Evolutionary conservation across 2,797 vertebrate genomes (phyloP), one percentile per base, ranked within the genome.

Genomic region (Odontamblyopus rebecca): DNA sequence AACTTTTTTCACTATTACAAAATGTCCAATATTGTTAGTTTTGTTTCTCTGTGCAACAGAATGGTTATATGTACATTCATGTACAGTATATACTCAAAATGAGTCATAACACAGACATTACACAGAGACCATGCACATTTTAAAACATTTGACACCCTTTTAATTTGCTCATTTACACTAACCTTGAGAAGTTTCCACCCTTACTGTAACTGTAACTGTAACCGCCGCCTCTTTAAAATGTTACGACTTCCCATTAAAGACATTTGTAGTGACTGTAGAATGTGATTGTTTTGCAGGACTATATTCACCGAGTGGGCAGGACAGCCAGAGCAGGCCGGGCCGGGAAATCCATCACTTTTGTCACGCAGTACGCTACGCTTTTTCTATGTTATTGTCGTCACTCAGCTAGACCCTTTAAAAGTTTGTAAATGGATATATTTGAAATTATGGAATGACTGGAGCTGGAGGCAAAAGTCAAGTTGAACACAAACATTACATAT

Each of bases 311-410:
- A 84, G 98, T 99, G 8, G 97, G 98, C 2, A 92, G 97, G 73
- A 99, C 97, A 1, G 98, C 98, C 76, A 93, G 97, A 93, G 98
- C 98, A 7, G 98, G 98, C 1, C 95, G 97, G 3, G 95, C 98
- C 19, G 98, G 98, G 71, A 99, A 97, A 78, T 96, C 97, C 67
- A 97, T 99, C 85, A 99, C 97, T 0, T 99, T 99, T 83, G 96
- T 99, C 69, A 97, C 97, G 30, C 97, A 99, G 97, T 99, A 57
- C 8, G 54, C 1, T 23, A 26, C 23, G 1, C 1, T 23, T 57
- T 57, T n/a, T 8, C n/a, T 54, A 9, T 15, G 23, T 57, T 57
- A 4, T 62, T 62, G 19, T 62, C 7, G 12, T 62, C 7, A 13
- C 50, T 9, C 19, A 32, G 0, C 26, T 6, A 8, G 35, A 38